Evolutionary conservation across 1,140 invertebrate species (phyloP).

Genomic region (Acyrthosiphon pisum): DNA sequence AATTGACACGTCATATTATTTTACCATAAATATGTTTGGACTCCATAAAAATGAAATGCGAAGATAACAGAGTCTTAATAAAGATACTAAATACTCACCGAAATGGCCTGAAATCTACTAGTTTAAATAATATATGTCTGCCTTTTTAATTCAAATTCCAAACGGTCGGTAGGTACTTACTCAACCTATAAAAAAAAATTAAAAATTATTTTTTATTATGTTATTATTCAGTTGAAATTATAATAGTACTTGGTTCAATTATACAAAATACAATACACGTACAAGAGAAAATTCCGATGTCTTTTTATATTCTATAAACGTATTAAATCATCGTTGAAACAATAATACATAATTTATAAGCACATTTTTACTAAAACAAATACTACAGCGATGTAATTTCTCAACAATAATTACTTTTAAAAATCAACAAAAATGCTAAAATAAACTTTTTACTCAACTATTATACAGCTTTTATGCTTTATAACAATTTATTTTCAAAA

Average conservation of each 20-base stretch:
- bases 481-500: background rate
- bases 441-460: background rate
- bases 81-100: background rate
- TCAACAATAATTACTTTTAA: background rate
- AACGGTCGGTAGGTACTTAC: background rate
- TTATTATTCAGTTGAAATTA: background rate
- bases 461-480: background rate
- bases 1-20: background rate
- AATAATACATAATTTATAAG: background rate
- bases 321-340: background rate
- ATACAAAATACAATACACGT: background rate
- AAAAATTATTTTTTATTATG: background rate
- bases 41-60: background rate
- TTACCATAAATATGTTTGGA: background rate
- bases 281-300: background rate
- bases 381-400: background rate
- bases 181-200: background rate
- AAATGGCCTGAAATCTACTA: background rate
- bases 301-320: background rate
- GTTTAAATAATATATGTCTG: background rate
- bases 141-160: background rate
- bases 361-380: background rate
- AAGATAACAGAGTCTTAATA: background rate
- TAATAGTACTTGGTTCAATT: background rate
- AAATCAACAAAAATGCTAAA: background rate